These are phyloP conservation scores for Lasioglossum marginatum DNA, from an alignment of 2,888 invertebrate species.

Conservation along the genomic window DNA sequence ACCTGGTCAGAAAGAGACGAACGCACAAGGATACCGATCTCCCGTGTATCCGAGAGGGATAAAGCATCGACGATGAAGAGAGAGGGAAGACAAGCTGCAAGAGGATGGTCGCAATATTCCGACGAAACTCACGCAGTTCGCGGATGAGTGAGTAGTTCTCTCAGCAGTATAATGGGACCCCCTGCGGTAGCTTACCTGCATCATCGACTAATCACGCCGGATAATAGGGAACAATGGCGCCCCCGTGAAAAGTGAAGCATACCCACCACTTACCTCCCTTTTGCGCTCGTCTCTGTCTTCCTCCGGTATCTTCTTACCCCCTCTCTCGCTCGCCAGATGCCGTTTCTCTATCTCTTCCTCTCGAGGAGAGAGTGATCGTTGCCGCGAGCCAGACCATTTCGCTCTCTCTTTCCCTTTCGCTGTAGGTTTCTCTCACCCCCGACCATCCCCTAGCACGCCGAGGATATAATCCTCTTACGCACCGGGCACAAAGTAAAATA, in stretches of 20 bases:
- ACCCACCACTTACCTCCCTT: slow-evolving; percentile 79
- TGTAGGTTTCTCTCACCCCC: slow-evolving; percentile 18
- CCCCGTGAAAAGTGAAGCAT: slow-evolving; percentile 83
- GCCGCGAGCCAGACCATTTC: slow-evolving; percentile 23
- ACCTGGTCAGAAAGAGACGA: background rate
- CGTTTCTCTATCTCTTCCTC: background rate
- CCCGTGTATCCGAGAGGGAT: slow-evolving; percentile 1
- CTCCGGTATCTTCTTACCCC: slow-evolving; percentile 31
- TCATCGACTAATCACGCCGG: slow-evolving; percentile 84
- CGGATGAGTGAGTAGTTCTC: slow-evolving; percentile 71
- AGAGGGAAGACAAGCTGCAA: slow-evolving; percentile 41
- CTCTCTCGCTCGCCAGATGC: background rate
- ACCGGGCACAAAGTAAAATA: slow-evolving; percentile 83
- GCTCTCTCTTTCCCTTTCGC: slow-evolving; percentile 29
- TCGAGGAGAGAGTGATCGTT: slow-evolving; percentile 22
- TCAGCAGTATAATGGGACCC: slow-evolving; percentile 81
- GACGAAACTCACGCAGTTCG: slow-evolving; percentile 67
- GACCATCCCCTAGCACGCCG: slow-evolving; percentile 34
- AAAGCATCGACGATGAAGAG: slow-evolving; percentile 10
- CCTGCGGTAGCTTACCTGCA: slow-evolving; percentile 84
- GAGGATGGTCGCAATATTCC: slow-evolving; percentile 65
- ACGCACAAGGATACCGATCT: slow-evolving; percentile 7
- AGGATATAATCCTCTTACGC: slow-evolving; percentile 83
- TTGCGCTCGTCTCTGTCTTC: slow-evolving; percentile 46
- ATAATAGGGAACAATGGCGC: slow-evolving; percentile 82